Base-by-base conservation (phyloP, 2,888 invertebrate genomes). In the Trissolcus japonicus region DNA sequence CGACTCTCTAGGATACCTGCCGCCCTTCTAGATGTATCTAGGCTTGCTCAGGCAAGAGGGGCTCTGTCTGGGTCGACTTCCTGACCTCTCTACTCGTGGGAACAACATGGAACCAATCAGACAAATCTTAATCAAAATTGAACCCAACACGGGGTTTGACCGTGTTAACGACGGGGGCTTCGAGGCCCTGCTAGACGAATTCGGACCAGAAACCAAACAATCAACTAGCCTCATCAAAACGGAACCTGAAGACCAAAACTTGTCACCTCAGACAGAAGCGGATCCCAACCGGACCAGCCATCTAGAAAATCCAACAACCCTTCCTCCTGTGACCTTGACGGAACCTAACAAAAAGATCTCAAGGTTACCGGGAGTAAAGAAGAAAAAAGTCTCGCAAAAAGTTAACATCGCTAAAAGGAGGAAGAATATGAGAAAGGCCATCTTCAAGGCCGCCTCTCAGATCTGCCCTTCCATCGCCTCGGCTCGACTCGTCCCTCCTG, bases 1-100 rank as follows among this genome's bases (percentile, higher is more conserved):
- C 75, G 75, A 75, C 68, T 75, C 69, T 75, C 75, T 51, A 46
- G 55, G 41, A 75, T 75, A 75, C 69, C 75, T 63, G 75, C 75
- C 43, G 65, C 40, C 4, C 75, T 75, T 59, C 55, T 46, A 48
- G 75, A 67, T 62, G 63, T 59, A 75, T 4, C 0, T 0, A 75
- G 68, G 75, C 75, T 75, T 75, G 40, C 67, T 53, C 46, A 29
- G 65, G 55, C 59, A 73, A 50, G 41, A 29, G 73, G 51, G 73
- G 73, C 66, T 73, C 66, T 73, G 59, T 11, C 55, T 54, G 60
- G 48, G 65, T 19, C 40, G 65, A 73, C 55, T 6, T 56, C 7
- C 9, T 48, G 57, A 62, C 67, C 53, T 41, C 67, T 55, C 1
- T 40, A 61, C 74, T 74, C 74, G 66, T 73, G 74, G 67, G 67